Evolutionary conservation across 2,113 vertebrate species (phyloP).

Genomic region (Beaufortia kweichowensis): DNA sequence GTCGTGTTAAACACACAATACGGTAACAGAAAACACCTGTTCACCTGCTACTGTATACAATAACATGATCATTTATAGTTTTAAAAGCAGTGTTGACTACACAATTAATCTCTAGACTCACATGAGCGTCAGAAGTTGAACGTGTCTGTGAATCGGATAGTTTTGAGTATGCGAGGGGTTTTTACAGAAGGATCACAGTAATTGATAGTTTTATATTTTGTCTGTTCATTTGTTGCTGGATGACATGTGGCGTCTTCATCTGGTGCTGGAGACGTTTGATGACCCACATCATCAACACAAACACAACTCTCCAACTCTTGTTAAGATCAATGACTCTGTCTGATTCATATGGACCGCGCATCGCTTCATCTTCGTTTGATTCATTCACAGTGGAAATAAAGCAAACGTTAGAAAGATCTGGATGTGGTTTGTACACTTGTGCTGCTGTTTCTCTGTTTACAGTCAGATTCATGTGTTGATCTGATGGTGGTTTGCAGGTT

Average conservation of each 20-base stretch:
- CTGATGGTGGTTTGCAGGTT: neutral
- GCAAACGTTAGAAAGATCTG: neutral
- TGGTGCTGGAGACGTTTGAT: neutral
- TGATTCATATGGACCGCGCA: too few species aligned
- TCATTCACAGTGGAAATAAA: neutral
- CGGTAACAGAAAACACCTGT: too few species aligned
- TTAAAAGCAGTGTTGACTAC: too few species aligned
- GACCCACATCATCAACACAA: too few species aligned
- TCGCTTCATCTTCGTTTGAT: neutral
- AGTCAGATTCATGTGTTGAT: neutral
- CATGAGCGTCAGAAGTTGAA: slow-evolving; percentile 69
- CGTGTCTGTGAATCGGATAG: slow-evolving; percentile 79
- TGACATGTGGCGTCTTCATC: neutral
- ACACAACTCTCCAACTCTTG: too few species aligned
- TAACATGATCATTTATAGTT: neutral
- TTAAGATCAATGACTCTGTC: neutral
- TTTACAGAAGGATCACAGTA: slow-evolving; percentile 79
- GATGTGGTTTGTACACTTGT: neutral
- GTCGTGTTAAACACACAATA: too few species aligned
- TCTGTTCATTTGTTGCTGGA: slow-evolving; percentile 12
- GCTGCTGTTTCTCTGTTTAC: too few species aligned
- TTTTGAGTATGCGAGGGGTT: slow-evolving; percentile 77
- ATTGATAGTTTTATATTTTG: slow-evolving; percentile 86
- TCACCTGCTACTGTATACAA: neutral
- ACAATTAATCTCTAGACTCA: too few species aligned